phyloP scores from a whole-genome alignment of 2,888 invertebrate genomes.

The Zygaena filipendulae region DNA sequence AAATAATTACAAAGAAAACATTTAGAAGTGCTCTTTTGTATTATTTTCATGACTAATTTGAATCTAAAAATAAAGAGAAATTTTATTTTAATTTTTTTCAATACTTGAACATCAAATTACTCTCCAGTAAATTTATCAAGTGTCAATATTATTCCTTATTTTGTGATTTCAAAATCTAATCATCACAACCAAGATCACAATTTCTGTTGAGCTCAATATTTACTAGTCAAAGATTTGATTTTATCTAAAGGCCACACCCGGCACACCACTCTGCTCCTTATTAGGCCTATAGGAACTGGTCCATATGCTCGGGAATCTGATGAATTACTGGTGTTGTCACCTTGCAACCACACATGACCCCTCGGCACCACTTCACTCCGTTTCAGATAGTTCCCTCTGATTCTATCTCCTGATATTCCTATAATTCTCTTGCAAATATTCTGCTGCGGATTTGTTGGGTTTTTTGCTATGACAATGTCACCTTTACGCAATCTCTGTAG shows the following conservation, averaged over 20 bases:
- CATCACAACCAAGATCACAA: no score
- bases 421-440: constrained; percentile 88
- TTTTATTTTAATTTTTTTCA: no score
- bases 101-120: no score
- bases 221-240: constrained; percentile 42
- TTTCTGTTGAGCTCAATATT: no score
- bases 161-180: no score
- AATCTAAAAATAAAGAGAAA: no score
- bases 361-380: constrained; percentile 74
- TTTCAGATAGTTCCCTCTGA: constrained; percentile 47
- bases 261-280: constrained; percentile 84
- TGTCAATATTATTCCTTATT: no score
- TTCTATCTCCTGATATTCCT: constrained; percentile 80
- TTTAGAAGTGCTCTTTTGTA: no score
- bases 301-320: constrained; percentile 90
- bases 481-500: constrained; percentile 74
- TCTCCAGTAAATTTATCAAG: no score
- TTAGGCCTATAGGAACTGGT: constrained; percentile 86
- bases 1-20: no score
- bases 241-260: constrained; percentile 79
- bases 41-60: no score
- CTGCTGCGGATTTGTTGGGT: constrained; percentile 82
- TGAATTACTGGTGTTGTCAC: constrained; percentile 88
- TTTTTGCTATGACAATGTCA: constrained; percentile 86
- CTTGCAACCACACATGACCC: constrained; percentile 93